A percentile compares a stretch with the other conserved stretches of the same genome.
phyloP scores from a whole-genome alignment of 1,140 invertebrate species.

The Piezodorus guildinii region DNA sequence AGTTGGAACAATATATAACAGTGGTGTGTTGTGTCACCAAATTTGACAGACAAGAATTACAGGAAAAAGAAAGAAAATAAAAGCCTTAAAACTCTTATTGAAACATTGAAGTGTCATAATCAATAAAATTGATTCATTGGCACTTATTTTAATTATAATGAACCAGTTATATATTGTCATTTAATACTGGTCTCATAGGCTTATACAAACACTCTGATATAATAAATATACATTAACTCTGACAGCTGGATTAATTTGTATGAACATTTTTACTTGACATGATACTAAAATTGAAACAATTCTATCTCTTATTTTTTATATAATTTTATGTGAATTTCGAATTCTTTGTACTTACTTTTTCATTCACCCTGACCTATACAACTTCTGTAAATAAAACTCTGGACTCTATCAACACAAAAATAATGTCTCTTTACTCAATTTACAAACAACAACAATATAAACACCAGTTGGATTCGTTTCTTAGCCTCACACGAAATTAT shows the following conservation, averaged over 20 bases:
- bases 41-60: too few species aligned
- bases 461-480: not conserved
- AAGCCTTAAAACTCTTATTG: too few species aligned
- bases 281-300: too few species aligned
- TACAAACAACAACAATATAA: slow-evolving; percentile 16
- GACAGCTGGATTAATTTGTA: too few species aligned
- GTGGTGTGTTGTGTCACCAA: not conserved
- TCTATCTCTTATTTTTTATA: not conserved
- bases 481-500: slow-evolving; percentile 13
- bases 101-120: too few species aligned
- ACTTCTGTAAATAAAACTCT: slow-evolving; percentile 12
- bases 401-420: slow-evolving; percentile 13
- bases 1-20: not conserved
- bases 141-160: not conserved
- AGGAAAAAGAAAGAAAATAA: too few species aligned
- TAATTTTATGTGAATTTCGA: not conserved
- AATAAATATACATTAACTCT: too few species aligned
- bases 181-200: not conserved
- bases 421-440: slow-evolving; percentile 15
- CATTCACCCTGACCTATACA: not conserved
- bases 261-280: too few species aligned
- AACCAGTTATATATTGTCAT: slow-evolving; percentile 9
- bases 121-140: not conserved
- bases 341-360: slow-evolving; percentile 1
- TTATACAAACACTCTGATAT: too few species aligned